Conservation (phyloP, 2,888 invertebrate genomes). For the Xestia sexstrigata region DNA sequence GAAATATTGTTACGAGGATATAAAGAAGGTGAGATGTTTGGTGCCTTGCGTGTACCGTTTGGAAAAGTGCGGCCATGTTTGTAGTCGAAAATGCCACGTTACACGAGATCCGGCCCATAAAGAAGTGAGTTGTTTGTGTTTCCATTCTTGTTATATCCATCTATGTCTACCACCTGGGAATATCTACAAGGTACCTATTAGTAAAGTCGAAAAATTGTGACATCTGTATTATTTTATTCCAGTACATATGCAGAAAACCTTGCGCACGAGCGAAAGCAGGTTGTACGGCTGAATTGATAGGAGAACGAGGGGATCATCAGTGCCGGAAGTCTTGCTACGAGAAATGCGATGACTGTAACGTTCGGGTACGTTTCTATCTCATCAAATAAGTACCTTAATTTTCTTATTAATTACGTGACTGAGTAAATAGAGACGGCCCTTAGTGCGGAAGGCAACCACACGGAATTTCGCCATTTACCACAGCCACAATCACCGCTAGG, state of each 20-base stretch:
- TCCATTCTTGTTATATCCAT: neutral
- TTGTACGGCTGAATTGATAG: conserved; percentile 80
- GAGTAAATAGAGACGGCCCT: too few relatives aligned
- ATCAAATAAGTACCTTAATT: too few relatives aligned
- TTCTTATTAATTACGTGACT: too few relatives aligned
- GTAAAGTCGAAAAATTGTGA: neutral
- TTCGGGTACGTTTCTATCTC: conserved; percentile 79
- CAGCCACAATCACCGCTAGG: neutral
- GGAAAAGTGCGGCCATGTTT: conserved; percentile 91
- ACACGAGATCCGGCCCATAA: conserved; percentile 91
- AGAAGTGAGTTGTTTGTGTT: conserved; percentile 75
- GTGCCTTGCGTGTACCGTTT: conserved; percentile 89
- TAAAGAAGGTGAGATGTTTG: conserved; percentile 79
- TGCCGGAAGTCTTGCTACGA: conserved; percentile 89
- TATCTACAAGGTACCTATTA: neutral
- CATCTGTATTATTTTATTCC: conserved; percentile 65
- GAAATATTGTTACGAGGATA: conserved; percentile 83
- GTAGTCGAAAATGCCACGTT: conserved; percentile 90
- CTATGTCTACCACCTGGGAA: neutral
- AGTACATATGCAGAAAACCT: conserved; percentile 87
- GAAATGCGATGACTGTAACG: conserved; percentile 86
- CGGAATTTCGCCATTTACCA: neutral
- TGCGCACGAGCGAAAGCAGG: conserved; percentile 85
- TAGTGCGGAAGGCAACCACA: too few relatives aligned
- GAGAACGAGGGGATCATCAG: conserved; percentile 82